A percentile compares a stretch with the other conserved stretches of the same genome.
Evolutionary conservation across 2,797 vertebrate genomes (phyloP).

Genomic region (Dendrocincla fuliginosa): DNA sequence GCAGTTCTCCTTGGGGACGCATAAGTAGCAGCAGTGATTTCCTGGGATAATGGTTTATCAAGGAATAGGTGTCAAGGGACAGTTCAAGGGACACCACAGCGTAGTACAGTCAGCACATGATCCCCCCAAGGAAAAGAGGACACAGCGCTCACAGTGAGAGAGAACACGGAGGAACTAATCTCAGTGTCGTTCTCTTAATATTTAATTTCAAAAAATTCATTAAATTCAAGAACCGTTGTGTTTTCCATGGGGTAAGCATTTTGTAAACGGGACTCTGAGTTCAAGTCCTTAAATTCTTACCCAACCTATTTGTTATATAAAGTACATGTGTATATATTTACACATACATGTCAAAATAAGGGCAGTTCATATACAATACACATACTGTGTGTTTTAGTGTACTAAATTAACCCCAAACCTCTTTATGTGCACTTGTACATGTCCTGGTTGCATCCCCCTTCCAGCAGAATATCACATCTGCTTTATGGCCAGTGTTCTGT

Average conservation of each 20-base stretch:
- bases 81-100: not conserved
- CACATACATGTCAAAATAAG: not conserved
- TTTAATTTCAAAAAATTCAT: not conserved
- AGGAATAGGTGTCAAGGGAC: not conserved
- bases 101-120: fast-evolving
- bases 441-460: not conserved
- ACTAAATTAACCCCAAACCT: not conserved
- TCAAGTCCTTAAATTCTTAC: not conserved
- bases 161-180: not conserved
- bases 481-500: not conserved
- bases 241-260: not conserved
- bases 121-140: not conserved
- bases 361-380: not conserved
- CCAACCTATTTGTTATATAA: not conserved
- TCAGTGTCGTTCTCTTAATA: not conserved
- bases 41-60: not conserved
- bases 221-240: not conserved
- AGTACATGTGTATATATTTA: not conserved
- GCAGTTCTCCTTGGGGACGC: not conserved
- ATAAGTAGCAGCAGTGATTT: not conserved
- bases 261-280: not conserved
- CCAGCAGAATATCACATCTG: not conserved
- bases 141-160: not conserved
- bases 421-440: not conserved
- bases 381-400: not conserved